Base-by-base conservation (phyloP, 2,113 vertebrate genomes). In the Callospermophilus lateralis region DNA sequence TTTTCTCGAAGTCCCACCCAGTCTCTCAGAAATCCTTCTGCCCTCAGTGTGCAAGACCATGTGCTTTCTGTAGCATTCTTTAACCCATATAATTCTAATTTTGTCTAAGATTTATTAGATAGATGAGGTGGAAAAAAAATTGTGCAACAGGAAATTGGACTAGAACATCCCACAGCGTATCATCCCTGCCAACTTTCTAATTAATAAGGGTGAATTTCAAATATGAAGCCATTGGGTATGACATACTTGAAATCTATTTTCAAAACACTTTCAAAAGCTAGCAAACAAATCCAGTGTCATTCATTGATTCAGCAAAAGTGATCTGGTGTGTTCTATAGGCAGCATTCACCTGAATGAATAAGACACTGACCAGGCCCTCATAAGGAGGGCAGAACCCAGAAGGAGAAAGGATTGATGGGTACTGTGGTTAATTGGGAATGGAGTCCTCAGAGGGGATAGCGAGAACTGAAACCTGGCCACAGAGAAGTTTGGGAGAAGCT, bases 21-120 rank as follows among this genome's bases (percentile, higher is more conserved):
- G 19, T 37, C 7, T 39, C 51, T 91, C 19, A 24, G 67, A 88
- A 72, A 16, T 13, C 67, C 15, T 16, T 34, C 10, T 20, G 3
- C 72, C 67, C 13, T 77, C 34, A 0, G 1, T 32, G 10, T 30
- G 17, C 4, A 37, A 70, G 61, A 74, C 17, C 17, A 4, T 30
- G 2, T 32, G 53, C 68, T 39, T 78, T 81, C 61, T 34, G 8
- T 70, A 73, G 48, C 48, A n/a, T 91, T 28, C 39, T 80, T 77
- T 70, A 78, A 77, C 63, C 51, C 48, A 17, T 0, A 4, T 19
- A 26, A 37, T 30, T 88, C 51, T 84, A 26, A 37, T 51, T 86
- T 96, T 80, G 65, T 70, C 89, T 74, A 22, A 96, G 86, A 83
- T 74, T 93, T 86, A 34, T 87, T 48, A 94, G 77, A 78, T 67